Evolutionary conservation across 2,113 vertebrate species (phyloP), one percentile per base, ranked within the genome.

Genomic region (Mormyrus lacerda): DNA sequence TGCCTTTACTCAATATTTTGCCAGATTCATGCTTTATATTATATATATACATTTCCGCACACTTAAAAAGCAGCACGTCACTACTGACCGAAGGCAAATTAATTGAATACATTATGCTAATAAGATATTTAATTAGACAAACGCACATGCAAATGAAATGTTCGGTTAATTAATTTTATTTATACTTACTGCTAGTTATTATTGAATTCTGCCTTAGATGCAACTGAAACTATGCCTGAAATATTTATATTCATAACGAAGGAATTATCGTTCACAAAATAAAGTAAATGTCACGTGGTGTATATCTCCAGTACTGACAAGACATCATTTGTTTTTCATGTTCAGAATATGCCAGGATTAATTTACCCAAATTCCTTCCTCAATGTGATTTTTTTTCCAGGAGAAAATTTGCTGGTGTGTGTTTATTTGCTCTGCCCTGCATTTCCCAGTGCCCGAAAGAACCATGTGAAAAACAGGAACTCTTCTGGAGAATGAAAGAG

Each of bases 401-500:
- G 90, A 93, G 50, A 91, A 92, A 94, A 94, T 93, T 93, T 93
- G 93, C 93, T 91, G 93, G 92, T 92, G 93, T 93, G 92, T 92
- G 92, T 92, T 94, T 95, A 92, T 93, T 94, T 90, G 89, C 89
- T 88, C 86, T 82, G 50, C 86, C 86, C 58, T 86, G 89, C 87
- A 47, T 85, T 93, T 93, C 93, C 87, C 87, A 83, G 92, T 85
- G 92, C 92, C 92, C 85, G 92, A 89, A 87, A 88, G 90, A 90
- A 92, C 92, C 91, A 91, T 93, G 76, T 91, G 89, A 91, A 93
- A 93, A 90, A 91, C 91, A 39, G 90, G 44, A 91, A 92, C 93
- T 92, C 91, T 92, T 94, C 92, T 93, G 87, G 65, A 92, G 94
- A 93, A 92, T 93, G 93, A 79, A 93, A 94, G 94, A 94, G 94